Conservation (phyloP, 2,797 vertebrate genomes). For the Synaphobranchus kaupii region DNA sequence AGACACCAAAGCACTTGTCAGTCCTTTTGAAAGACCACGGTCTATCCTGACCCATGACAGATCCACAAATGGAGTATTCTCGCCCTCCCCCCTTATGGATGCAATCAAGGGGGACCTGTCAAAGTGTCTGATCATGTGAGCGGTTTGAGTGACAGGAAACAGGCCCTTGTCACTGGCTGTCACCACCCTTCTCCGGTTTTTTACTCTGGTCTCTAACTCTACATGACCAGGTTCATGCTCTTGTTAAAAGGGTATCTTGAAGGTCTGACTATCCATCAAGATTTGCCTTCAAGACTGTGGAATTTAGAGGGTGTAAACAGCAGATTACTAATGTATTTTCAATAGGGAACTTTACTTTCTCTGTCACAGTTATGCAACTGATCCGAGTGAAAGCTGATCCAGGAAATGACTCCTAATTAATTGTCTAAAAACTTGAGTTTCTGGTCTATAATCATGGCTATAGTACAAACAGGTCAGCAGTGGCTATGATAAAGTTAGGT, state of each 20-base stretch:
- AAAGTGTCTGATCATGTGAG: conserved; percentile 15
- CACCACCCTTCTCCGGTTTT: neutral
- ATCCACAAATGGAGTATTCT: neutral
- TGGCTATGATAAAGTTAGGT: no score
- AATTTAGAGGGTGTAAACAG: neutral
- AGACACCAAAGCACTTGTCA: neutral
- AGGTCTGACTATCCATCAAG: neutral
- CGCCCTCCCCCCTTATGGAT: neutral
- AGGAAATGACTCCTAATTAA: conserved; percentile 25
- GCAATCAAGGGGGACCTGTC: conserved; percentile 7
- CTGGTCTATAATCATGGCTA: no score
- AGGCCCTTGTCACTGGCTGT: conserved; percentile 10
- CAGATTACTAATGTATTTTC: conserved; percentile 8
- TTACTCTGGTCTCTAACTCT: neutral
- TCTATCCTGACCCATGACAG: neutral
- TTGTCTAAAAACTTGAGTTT: neutral
- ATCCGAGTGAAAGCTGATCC: conserved; percentile 7
- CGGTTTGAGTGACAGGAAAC: neutral
- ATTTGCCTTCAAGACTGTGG: neutral
- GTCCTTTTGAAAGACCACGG: neutral
- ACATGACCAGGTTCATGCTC: conserved; percentile 13
- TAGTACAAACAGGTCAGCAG: no score
- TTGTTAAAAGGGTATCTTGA: conserved; percentile 10
- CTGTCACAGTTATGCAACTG: neutral
- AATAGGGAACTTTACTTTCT: neutral